Conservation (phyloP, 2,113 vertebrate species). For the Rhagologus leucostigma region DNA sequence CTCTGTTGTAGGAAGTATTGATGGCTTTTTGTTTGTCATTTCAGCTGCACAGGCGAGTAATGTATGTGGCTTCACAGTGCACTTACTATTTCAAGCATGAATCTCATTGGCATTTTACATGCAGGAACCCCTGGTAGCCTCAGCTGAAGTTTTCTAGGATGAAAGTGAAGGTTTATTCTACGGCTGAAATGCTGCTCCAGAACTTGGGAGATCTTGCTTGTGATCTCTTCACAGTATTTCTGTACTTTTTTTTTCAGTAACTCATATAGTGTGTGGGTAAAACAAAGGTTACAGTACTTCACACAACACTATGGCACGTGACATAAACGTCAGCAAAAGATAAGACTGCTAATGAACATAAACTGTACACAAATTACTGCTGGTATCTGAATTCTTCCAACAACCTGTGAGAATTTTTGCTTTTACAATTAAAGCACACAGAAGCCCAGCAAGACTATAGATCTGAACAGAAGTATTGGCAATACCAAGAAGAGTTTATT, state of each 20-base stretch:
- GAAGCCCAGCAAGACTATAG: neutral
- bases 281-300: neutral
- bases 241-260: neutral
- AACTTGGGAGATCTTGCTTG: neutral
- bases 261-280: neutral
- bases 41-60: neutral
- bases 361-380: neutral
- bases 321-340: neutral
- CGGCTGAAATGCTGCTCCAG: neutral
- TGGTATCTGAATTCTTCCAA: neutral
- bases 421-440: neutral
- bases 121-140: neutral
- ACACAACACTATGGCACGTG: neutral
- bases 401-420: neutral
- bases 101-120: neutral
- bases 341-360: neutral
- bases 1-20: neutral
- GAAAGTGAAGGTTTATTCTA: neutral
- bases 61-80: neutral
- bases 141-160: neutral
- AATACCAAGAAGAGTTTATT: neutral
- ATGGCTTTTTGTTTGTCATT: constrained; percentile 30
- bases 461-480: neutral
- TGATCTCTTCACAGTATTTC: neutral
- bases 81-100: constrained; percentile 6